Evolutionary conservation across 2,797 vertebrate genomes (phyloP), one percentile per base, ranked within the genome.

Genomic region (Acanthopagrus latus): DNA sequence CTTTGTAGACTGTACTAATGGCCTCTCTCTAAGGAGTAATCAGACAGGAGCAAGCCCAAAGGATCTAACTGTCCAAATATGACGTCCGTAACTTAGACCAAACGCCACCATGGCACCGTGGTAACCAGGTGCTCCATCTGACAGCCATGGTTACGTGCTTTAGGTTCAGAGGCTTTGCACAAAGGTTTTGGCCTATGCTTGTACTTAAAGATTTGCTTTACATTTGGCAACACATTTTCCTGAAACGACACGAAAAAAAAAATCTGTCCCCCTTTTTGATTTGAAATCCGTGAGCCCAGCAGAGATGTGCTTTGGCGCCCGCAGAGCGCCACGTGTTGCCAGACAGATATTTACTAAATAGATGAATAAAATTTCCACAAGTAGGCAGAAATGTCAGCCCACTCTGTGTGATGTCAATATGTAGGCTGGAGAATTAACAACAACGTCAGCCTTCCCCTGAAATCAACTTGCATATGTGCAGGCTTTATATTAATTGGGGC

Each of bases 401-500:
- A 63, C 71, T 77, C 54, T n/a, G 43, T 48, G 20, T 71, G 78
- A 56, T 82, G 80, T 79, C 76, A 74, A 71, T 58, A 79, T 52
- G 52, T 47, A 71, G 70, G 62, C 57, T 78, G 74, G 41, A 73
- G 50, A 77, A 70, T 58, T 57, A 70, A 59, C 54, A 67, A 54
- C 25, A 80, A 60, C 60, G 76, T n/a, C 72, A 57, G 33, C 47
- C 25, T 25, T 50, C n/a, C n/a, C 23, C 64, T 21, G 38, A 78
- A 66, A 82, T 82, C 50, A 18, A 67, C 33, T 27, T 9, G 21
- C 41, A 57, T 52, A 65, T 83, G 47, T 57, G 64, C 79, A 81
- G 76, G 64, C 59, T 65, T 82, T 82, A 76, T 76, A 73, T 84
- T 78, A 84, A 81, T 47, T n/a, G 67, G 82, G 59, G 47, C 52